Evolutionary conservation across 2,113 vertebrate genomes (phyloP), one percentile per base, ranked within the genome.

Genomic region (Euleptes europaea): DNA sequence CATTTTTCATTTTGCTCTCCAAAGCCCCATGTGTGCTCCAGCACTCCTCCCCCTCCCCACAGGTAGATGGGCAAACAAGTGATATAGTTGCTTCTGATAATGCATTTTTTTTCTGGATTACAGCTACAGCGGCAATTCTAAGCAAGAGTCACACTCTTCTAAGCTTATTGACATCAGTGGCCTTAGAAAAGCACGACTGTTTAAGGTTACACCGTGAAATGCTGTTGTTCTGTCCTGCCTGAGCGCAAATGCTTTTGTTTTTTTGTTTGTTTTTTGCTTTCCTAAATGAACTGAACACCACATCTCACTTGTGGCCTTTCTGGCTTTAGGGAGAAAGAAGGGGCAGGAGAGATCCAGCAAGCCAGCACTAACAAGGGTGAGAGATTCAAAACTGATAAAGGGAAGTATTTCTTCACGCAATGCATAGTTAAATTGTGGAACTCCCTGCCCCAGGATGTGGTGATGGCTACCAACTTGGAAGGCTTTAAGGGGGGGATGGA

Each of bases 311-410:
- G 74, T 79, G 86, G 2, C 31, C 54, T 83, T 88, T 70, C 72
- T 86, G 1, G 88, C 79, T 88, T 54, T 38, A 2, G 65, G 51
- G 28, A 77, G 21, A 74, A 72, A 83, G 2, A 4, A 90, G n/a
- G 0, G 33, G 65, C 88, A 79, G 72, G 67, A 28, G 88, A 87
- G 76, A 83, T 83, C 87, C 40, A 83, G 47, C 10, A 85, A 5
- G 82, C 79, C 83, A 92, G 66, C n/a, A n/a, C n/a, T n/a, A n/a
- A n/a, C n/a, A n/a, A n/a, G n/a, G n/a, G n/a, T n/a, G n/a, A n/a
- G n/a, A n/a, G n/a, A n/a, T n/a, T n/a, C n/a, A n/a, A n/a, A n/a
- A n/a, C n/a, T n/a, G n/a, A n/a, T n/a, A n/a, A n/a, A n/a, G n/a
- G n/a, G n/a, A n/a, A n/a, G n/a, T n/a, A n/a, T n/a, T n/a, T n/a